These are phyloP conservation scores for Trachops cirrhosus DNA, from an alignment of 2,797 vertebrate genomes.

Conservation along the genomic window DNA sequence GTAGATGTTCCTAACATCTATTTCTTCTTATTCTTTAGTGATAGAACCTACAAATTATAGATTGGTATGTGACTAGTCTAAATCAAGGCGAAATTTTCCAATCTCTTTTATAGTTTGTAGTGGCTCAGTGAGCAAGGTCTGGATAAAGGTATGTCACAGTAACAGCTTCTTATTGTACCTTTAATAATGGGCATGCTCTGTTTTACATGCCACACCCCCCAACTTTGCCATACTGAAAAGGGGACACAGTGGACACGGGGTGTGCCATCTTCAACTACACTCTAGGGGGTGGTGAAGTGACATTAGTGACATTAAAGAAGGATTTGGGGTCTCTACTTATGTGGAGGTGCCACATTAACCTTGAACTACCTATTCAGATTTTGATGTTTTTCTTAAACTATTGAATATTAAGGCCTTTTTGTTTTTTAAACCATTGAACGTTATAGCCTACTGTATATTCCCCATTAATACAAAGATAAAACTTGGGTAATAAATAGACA, in stretches of 20 bases:
- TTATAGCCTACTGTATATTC: neutral
- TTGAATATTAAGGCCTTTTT: neutral
- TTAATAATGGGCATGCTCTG: neutral
- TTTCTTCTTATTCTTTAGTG: neutral
- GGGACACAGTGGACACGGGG: neutral
- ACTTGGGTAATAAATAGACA: neutral
- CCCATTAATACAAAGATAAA: neutral
- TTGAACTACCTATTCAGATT: neutral
- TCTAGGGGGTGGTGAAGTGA: neutral
- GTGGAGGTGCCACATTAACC: neutral
- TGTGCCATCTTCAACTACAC: neutral
- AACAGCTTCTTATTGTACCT: neutral
- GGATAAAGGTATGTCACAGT: neutral
- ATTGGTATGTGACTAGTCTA: neutral
- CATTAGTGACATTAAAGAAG: neutral
- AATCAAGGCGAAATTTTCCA: neutral
- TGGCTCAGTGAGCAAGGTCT: neutral
- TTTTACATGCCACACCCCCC: neutral
- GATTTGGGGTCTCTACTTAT: neutral
- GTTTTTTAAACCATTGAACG: neutral
- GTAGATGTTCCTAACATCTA: neutral
- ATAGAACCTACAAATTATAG: neutral
- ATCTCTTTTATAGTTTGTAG: neutral
- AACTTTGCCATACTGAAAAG: neutral
- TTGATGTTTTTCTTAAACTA: neutral